A percentile compares a stretch with the other conserved stretches of the same genome.
Evolutionary conservation across 1,140 invertebrate species (phyloP).

Genomic region (Chymomyza costata): DNA sequence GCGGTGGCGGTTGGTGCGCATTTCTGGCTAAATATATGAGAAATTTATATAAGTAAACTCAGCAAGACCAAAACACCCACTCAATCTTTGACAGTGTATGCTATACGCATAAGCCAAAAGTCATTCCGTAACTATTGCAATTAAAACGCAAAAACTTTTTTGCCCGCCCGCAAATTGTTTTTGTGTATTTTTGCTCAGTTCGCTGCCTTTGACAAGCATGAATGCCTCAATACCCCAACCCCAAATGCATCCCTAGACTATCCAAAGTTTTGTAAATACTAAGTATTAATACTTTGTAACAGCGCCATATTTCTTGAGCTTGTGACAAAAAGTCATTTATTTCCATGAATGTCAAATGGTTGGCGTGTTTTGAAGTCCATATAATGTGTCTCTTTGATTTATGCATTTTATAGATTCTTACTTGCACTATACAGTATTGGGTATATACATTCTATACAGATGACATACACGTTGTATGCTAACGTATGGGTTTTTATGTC

Average conservation of each 20-base stretch:
- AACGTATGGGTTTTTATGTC: no score
- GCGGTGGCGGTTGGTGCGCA: constrained; percentile 11
- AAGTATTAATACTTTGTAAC: no score
- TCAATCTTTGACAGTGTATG: no score
- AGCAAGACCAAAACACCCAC: no score
- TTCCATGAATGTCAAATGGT: constrained; percentile 56
- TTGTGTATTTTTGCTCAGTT: background rate
- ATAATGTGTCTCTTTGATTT: constrained; percentile 54
- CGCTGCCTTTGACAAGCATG: constrained; percentile 8
- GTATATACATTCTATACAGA: constrained; percentile 20
- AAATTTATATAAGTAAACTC: constrained; percentile 55
- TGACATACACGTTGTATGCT: no score
- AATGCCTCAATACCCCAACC: no score
- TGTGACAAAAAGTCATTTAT: constrained; percentile 57
- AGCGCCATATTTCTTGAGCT: constrained; percentile 14
- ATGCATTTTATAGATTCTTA: constrained; percentile 19
- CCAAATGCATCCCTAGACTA: background rate
- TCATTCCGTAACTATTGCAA: constrained; percentile 51
- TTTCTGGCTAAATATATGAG: constrained; percentile 46
- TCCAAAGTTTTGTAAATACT: no score
- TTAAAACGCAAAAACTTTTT: constrained; percentile 53
- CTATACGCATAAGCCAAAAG: constrained; percentile 23
- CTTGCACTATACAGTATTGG: background rate
- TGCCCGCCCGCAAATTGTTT: background rate
- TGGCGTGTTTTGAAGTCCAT: constrained; percentile 50